Evolutionary conservation across 2,113 vertebrate species (phyloP), one percentile per base, ranked within the genome.

Genomic region (Eulacestoma nigropectus): DNA sequence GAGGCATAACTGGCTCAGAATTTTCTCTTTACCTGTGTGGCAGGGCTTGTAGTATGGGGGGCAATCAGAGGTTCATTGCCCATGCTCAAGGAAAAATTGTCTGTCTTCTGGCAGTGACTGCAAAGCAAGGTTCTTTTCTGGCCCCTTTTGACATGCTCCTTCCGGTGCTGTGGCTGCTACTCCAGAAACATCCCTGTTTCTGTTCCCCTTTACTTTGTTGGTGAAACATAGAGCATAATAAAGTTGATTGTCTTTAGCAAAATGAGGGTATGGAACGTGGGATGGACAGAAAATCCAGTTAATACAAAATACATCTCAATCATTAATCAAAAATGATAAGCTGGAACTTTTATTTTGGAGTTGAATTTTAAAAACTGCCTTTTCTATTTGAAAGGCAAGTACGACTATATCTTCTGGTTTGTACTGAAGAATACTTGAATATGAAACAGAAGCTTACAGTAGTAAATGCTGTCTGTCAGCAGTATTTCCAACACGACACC

Each of bases 191-290:
- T 27, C 15, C 4, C 20, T 41, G 3, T 50, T 49, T 70, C 30
- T 74, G 9, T 49, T 55, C 18, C 18, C 15, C 14, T 10, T 21
- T 90, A 25, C 17, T 73, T 87, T 39, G 4, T 5, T 60, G 30
- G 9, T 59, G 49, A 59, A 88, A 55, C 10, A 11, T 49, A 44
- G 59, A 7, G 11, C 42, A 62, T 2, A 46, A 16, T 65, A 11
- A 80, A 62, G 13, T 35, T n/a, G 11, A 52, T 29, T 46, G 7
- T 15, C 16, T 98, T 98, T 9, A 98, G 97, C 96, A 99, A 98
- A 98, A 98, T 98, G 96, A 97, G 11, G 21, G 6, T n/a, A 18
- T 57, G 18, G 32, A 65, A 62, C 17, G 16, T 69, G 23, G 6
- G 16, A 57, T 46, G 41, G 29, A 49, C 27, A 73, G 20, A 49